A percentile compares a stretch with the other conserved stretches of the same genome.
Evolutionary conservation across 2,113 vertebrate genomes (phyloP).

Genomic region (Arvicanthis niloticus): DNA sequence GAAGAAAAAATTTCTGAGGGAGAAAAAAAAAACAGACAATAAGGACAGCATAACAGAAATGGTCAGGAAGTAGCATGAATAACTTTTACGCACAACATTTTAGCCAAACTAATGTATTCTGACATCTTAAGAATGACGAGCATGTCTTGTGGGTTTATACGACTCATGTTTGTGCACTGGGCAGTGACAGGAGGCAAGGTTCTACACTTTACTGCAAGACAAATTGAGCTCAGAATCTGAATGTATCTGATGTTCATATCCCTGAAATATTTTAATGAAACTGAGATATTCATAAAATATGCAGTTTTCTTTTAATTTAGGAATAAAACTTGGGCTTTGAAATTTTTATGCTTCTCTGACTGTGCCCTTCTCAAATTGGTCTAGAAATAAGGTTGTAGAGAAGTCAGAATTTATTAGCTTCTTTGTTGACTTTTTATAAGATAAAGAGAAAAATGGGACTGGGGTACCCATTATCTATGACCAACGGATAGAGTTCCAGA

Average conservation of each 20-base stretch:
- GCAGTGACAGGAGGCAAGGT: neutral
- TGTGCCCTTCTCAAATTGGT: constrained; percentile 67
- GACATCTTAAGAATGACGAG: neutral
- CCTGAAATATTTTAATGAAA: constrained; percentile 48
- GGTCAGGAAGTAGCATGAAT: neutral
- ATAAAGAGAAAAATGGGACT: neutral
- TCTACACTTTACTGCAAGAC: constrained; percentile 10
- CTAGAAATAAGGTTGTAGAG: constrained; percentile 58
- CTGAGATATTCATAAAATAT: constrained; percentile 69
- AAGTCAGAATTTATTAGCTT: constrained; percentile 61
- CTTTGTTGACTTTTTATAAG: constrained; percentile 61
- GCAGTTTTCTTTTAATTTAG: constrained; percentile 57
- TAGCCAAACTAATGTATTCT: neutral
- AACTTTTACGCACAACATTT: neutral
- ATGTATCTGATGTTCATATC: neutral
- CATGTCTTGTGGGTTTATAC: neutral
- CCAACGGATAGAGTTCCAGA: neutral
- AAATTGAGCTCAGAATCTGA: constrained; percentile 44
- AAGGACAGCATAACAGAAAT: neutral
- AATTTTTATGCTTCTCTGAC: constrained; percentile 58
- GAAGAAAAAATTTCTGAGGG: neutral
- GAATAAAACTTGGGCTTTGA: constrained; percentile 51
- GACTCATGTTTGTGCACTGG: neutral
- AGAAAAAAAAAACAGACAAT: neutral
- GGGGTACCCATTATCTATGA: neutral